Base-by-base conservation (phyloP, 2,888 invertebrate genomes). In the Sarcophaga caerulescens region DNA sequence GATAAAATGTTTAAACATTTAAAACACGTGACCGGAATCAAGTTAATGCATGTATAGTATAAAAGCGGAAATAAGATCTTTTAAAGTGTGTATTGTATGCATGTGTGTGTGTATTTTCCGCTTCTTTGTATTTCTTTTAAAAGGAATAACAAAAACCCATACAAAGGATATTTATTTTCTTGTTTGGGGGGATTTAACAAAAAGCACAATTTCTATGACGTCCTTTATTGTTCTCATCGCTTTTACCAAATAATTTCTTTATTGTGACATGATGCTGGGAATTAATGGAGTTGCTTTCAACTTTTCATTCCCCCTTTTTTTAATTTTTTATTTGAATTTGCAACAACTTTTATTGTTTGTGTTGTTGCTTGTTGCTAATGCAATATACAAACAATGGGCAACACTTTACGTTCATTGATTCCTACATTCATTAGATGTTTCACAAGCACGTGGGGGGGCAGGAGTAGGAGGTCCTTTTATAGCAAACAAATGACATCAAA, bases 1-100 rank as follows among this genome's bases (percentile, higher is more conserved):
- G 63, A 84, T 75, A 84, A 65, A 76, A 78, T 80, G 60, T 73
- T 85, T 82, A 82, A 79, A 79, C 81, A 77, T 81, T 85, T 79
- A 44, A 63, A 86, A 87, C 89, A 89, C 89, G 88, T 89, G 88
- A 88, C 89, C 88, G 87, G 88, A 88, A 88, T 88, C 87, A 87
- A 88, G 85, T 88, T 88, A 88, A 88, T 88, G 88, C 86, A 81
- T 76, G 77, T 81, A 65, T 66, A 23, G 77, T 81, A 65, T 35
- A 10, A 35, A 85, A 65, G 17, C 69, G 79, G 75, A 84, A 80
- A 75, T 59, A 84, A 84, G 75, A 84, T 84, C 79, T 84, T 84
- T 69, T 57, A 19, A 74, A 70, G 4, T 57, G 21, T 47, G 35
- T 35, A 10, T 35, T 35, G 35, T 35, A 10, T 35, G 2, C 35